Conservation (phyloP, 2,113 vertebrate species). For the Lipophrys pholis region DNA sequence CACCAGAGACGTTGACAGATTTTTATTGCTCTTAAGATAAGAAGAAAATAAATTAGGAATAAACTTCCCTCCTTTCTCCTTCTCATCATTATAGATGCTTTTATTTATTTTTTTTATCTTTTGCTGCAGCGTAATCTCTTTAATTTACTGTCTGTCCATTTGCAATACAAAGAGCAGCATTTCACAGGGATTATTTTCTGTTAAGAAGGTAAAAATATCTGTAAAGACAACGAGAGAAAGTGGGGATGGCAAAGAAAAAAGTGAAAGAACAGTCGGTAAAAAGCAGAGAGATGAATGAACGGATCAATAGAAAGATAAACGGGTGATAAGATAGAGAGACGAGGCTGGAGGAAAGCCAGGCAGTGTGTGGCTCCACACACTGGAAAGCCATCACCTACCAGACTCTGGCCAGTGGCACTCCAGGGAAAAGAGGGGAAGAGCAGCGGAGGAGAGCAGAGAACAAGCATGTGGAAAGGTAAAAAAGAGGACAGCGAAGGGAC, state of each 20-base stretch:
- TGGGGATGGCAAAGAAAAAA: neutral
- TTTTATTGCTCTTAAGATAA: neutral
- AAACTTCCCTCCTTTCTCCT: too few species aligned
- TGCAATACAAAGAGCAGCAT: conserved; percentile 12
- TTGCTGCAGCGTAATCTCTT: too few species aligned
- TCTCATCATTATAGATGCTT: too few species aligned
- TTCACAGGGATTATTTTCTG: conserved; percentile 55
- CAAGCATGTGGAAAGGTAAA: conserved; percentile 82
- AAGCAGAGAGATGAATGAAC: conserved; percentile 22
- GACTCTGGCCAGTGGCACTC: conserved; percentile 75
- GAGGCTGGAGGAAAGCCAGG: neutral
- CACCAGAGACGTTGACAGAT: conserved; percentile 1
- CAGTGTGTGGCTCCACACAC: conserved; percentile 60
- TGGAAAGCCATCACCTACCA: conserved; percentile 78
- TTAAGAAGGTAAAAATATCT: conserved; percentile 19
- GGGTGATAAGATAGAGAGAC: too few species aligned
- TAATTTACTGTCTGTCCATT: too few species aligned
- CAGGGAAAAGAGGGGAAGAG: conserved; percentile 80
- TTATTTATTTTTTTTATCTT: too few species aligned
- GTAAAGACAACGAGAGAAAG: conserved; percentile 7
- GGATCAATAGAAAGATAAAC: conserved; percentile 22
- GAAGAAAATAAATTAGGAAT: neutral
- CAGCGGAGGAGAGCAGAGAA: conserved; percentile 69
- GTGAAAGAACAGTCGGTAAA: conserved; percentile 1
- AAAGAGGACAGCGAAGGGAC: conserved; percentile 79